phyloP scores from a whole-genome alignment of 1,140 invertebrate species.

The Aphaenogaster rudis region DNA sequence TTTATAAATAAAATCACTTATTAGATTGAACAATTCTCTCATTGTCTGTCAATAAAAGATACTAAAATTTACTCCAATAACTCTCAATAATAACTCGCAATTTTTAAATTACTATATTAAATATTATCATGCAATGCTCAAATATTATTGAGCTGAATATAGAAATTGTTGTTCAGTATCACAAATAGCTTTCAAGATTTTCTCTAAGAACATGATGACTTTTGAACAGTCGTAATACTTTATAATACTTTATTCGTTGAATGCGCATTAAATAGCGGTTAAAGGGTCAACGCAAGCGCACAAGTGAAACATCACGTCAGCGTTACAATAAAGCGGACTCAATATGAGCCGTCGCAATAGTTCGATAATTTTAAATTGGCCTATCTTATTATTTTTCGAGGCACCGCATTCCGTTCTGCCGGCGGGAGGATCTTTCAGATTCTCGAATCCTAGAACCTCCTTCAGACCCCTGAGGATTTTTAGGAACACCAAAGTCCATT shows the following conservation, averaged over 20 bases:
- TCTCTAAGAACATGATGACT: not conserved
- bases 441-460: constrained; percentile 30
- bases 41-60: constrained; percentile 7
- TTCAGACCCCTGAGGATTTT: constrained; percentile 23
- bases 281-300: constrained; percentile 74
- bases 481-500: constrained; percentile 52
- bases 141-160: not conserved
- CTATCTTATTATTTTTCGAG: constrained; percentile 78
- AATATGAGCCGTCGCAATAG: constrained; percentile 83
- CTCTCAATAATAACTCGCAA: constrained; percentile 28
- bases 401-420: constrained; percentile 71
- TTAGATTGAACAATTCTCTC: not conserved
- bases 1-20: not conserved
- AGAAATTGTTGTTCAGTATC: not conserved
- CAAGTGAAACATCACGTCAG: constrained; percentile 82
- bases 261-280: constrained; percentile 23
- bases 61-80: not conserved
- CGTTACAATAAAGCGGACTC: constrained; percentile 78
- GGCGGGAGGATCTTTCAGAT: not conserved
- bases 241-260: constrained; percentile 16
- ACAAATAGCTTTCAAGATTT: not conserved
- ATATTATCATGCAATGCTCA: constrained; percentile 5
- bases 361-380: constrained; percentile 80
- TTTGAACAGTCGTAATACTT: constrained; percentile 1
- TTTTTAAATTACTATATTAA: constrained; percentile 68